phyloP scores from a whole-genome alignment of 2,113 vertebrate species.

The Corythaixoides concolor region DNA sequence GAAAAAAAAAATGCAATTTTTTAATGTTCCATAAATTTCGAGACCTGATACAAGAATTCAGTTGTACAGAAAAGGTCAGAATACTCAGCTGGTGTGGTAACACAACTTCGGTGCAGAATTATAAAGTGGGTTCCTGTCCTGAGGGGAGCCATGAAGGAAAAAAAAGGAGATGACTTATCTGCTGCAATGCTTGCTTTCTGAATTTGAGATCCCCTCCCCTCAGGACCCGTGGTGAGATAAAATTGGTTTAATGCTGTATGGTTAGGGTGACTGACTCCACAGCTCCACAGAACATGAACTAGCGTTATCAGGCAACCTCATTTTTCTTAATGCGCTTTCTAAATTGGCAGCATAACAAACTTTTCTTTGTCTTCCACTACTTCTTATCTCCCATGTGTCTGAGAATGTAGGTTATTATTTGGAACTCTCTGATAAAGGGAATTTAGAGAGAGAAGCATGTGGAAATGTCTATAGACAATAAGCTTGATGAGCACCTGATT shows the following conservation, averaged over 20 bases:
- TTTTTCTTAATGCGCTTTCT: background rate
- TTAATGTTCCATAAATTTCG: background rate
- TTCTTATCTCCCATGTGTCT: background rate
- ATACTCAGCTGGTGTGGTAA: background rate
- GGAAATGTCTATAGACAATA: background rate
- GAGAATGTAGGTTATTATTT: background rate
- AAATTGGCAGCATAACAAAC: background rate
- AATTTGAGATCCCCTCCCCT: background rate
- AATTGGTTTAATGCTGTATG: background rate
- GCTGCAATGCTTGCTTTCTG: background rate
- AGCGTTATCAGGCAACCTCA: background rate
- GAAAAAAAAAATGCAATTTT: background rate
- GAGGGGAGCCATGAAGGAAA: background rate
- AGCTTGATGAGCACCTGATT: background rate
- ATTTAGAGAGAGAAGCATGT: background rate
- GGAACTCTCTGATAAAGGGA: background rate
- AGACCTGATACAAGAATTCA: background rate
- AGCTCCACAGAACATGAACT: background rate
- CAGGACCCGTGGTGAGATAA: background rate
- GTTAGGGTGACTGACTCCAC: background rate
- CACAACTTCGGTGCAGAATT: background rate
- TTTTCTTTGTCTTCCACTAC: background rate
- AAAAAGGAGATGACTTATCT: background rate
- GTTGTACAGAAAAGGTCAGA: background rate
- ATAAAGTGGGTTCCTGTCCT: background rate